Percentiles rank a stretch among this genome's conserved stretches.
phyloP scores from a whole-genome alignment of 2,888 invertebrate genomes.

The Diaphora mendica region DNA sequence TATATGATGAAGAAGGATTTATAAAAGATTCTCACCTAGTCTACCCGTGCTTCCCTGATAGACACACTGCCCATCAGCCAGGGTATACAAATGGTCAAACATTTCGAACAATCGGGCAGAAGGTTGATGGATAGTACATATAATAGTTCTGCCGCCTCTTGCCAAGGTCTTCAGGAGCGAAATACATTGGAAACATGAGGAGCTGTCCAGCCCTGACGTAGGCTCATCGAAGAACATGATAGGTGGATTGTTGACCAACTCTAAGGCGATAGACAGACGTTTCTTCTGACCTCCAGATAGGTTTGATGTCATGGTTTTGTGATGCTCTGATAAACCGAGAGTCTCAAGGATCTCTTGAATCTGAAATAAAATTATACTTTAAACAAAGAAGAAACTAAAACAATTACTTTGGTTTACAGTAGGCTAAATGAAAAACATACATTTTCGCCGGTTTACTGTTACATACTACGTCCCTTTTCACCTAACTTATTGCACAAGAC shows the following conservation, averaged over 20 bases:
- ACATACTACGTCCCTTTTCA: too few species aligned
- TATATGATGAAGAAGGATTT: not conserved
- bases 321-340: slow-evolving; percentile 94
- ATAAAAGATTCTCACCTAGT: slow-evolving; percentile 88
- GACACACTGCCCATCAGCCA: slow-evolving; percentile 97
- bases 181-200: slow-evolving; percentile 98
- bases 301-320: slow-evolving; percentile 95
- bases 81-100: slow-evolving; percentile 97
- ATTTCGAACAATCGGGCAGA: slow-evolving; percentile 98
- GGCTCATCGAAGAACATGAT: slow-evolving; percentile 99
- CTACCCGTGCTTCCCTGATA: slow-evolving; percentile 96
- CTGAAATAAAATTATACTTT: slow-evolving; percentile 77
- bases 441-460: too few species aligned
- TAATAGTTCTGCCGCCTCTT: slow-evolving; percentile 96
- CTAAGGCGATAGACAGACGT: slow-evolving; percentile 96
- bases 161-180: slow-evolving; percentile 95
- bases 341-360: slow-evolving; percentile 97
- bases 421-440: too few species aligned
- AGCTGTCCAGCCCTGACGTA: slow-evolving; percentile 97
- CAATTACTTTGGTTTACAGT: too few species aligned
- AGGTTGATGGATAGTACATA: slow-evolving; percentile 98
- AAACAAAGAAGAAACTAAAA: not conserved
- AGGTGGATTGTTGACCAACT: slow-evolving; percentile 98
- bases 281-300: slow-evolving; percentile 98
- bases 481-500: too few species aligned